These are phyloP conservation scores for Euzetes globulus DNA, from an alignment of 2,888 invertebrate genomes.

Conservation along the genomic window DNA sequence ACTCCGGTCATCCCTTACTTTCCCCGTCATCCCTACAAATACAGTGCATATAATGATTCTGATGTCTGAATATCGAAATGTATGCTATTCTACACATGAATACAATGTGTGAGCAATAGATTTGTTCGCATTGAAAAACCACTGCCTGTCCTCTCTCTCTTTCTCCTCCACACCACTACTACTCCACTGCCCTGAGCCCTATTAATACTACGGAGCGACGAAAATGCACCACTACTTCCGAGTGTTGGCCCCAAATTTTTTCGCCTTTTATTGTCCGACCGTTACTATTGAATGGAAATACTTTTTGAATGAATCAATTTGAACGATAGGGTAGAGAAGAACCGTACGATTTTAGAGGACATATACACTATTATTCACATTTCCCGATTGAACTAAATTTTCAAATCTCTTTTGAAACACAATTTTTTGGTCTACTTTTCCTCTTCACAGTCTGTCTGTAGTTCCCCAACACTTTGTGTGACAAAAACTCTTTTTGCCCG, in stretches of 20 bases:
- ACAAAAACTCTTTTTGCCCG: slow-evolving; percentile 17
- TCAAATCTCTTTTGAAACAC: background rate
- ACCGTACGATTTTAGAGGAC: background rate
- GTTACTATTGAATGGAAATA: slow-evolving; percentile 7
- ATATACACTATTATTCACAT: background rate
- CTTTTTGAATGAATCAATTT: background rate
- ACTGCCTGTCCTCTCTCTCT: background rate
- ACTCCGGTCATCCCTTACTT: background rate
- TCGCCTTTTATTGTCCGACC: slow-evolving; percentile 16
- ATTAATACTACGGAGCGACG: background rate
- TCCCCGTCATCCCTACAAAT: background rate
- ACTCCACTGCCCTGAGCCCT: background rate
- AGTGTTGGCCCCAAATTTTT: slow-evolving; percentile 23
- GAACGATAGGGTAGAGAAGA: slow-evolving; percentile 4
- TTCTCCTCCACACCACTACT: background rate
- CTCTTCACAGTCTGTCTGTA: background rate
- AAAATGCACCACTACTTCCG: slow-evolving; percentile 20
- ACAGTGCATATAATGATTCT: background rate
- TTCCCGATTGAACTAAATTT: slow-evolving; percentile 6
- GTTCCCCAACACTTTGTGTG: background rate
- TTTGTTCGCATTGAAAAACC: background rate
- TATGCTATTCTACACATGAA: background rate
- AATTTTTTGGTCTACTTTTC: slow-evolving; percentile 13
- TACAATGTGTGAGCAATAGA: background rate
- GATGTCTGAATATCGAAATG: slow-evolving; percentile 7